A percentile compares a stretch with the other conserved stretches of the same genome.
Conservation (phyloP, 1,140 invertebrate genomes). For the Drosophila seguyi region DNA sequence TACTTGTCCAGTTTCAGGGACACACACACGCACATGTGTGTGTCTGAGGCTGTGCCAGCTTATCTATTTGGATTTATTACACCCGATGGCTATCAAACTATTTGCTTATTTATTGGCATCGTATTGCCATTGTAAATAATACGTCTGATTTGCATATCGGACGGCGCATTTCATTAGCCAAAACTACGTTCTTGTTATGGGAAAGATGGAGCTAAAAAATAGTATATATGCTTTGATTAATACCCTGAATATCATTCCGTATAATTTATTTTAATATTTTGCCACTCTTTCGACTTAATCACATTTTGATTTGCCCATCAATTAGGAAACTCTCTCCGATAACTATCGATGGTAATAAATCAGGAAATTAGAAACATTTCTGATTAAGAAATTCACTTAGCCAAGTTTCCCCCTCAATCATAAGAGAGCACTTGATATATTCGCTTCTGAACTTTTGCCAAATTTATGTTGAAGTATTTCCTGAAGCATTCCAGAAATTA, state of each 20-base stretch:
- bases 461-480: conserved; percentile 60
- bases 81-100: conserved; percentile 63
- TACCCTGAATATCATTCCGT: background rate
- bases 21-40: background rate
- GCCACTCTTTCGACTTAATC: background rate
- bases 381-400: conserved; percentile 47
- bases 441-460: conserved; percentile 33
- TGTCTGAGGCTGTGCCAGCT: conserved; percentile 16
- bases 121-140: conserved; percentile 42
- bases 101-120: conserved; percentile 63
- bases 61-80: conserved; percentile 57
- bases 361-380: conserved; percentile 21
- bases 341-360: conserved; percentile 36
- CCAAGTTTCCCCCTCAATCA: conserved; percentile 38
- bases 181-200: conserved; percentile 3
- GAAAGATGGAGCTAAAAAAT: background rate
- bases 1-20: conserved; percentile 29
- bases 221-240: background rate
- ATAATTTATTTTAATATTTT: background rate
- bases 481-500: conserved; percentile 67
- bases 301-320: conserved; percentile 20
- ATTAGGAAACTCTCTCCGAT: conserved; percentile 38
- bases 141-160: conserved; percentile 34
- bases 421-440: conserved; percentile 43
- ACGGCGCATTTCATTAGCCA: conserved; percentile 37